Base-by-base conservation (phyloP, 2,888 invertebrate species). In the Mesodorylaimus sp. region DNA sequence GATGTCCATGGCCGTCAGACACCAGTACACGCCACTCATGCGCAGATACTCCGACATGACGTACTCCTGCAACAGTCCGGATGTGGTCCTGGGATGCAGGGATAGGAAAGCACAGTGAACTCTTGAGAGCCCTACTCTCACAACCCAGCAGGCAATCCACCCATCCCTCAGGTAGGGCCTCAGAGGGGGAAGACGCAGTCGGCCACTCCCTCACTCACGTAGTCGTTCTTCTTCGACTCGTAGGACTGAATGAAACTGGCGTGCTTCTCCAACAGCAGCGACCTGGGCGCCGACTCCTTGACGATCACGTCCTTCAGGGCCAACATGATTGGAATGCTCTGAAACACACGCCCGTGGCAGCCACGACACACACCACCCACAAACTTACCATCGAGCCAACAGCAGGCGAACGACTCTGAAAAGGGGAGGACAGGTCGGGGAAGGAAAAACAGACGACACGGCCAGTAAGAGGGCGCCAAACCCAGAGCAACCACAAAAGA, bases 1-100 rank as follows among this genome's bases (percentile, higher is more conserved):
- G 5, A 95, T 73, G 66, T 93, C 88, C 70, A 97, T 75, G 1
- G 91, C 88, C 0, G 91, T 91, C 16, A 91, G 74, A 52, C 88
- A 87, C 97, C 97, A 99, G 70, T 93, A 99, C 66, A 97, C 84
- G 5, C 97, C 97, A 50, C 91, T 93, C 80, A 97, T 82, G 58
- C 93, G 76, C 53, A 97, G 73, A 69, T 87, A 91, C 68, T 97
- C 97, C 2, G 91, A 86, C 81, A 91, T 88, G 57, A 82, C 81
- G 68, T 81, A 89, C 66, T 89, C 83, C 72, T 72, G 51, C 44
- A 45, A 24, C 7, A 25, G 23, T 5, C 24, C 32, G 1, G 36
- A 32, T n/a, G 24, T 19, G 27, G n/a, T n/a, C n/a, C n/a, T n/a
- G n/a, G n/a, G n/a, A n/a, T n/a, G n/a, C n/a, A n/a, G n/a, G n/a